Evolutionary conservation across 2,888 invertebrate genomes (phyloP), one percentile per base, ranked within the genome.

Genomic region (Elmis aenea): DNA sequence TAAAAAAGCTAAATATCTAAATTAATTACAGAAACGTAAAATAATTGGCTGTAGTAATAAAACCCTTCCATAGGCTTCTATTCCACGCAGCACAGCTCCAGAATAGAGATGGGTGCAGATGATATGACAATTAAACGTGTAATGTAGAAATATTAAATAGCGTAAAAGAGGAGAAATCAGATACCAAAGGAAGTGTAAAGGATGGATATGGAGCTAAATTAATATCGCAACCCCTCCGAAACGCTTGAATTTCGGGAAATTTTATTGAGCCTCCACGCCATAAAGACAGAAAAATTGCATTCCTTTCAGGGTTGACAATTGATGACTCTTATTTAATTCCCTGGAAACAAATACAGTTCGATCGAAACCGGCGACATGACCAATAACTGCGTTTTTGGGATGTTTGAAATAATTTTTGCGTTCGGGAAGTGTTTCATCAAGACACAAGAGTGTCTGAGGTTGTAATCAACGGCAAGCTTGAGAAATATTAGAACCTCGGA

Each of bases 21-120:
- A 42, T 50, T 50, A 54, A 55, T 55, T 55, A 55, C 47, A 51
- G 43, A 48, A 50, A 50, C 41, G 50, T 47, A 50, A 52, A 52
- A 50, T 52, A 52, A 53, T 53, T 47, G 48, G 46, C 42, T 43
- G 49, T 48, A 35, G 28, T 32, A 24, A 35, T 32, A 36, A 39
- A 40, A 36, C 34, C 35, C 32, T 20, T 36, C 31, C 40, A 23
- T 24, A 20, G 38, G 21, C 33, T 50, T 43, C 45, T 51, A 48
- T 45, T 46, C 48, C 48, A 50, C 45, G 41, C 38, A 38, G 38
- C 42, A 39, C 51, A 53, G 51, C 50, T 45, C 50, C 46, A 33
- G 43, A 48, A 48, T 42, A 35, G 51, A 46, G 47, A 48, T 47
- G 36, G 44, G 45, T 45, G 50, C 45, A 40, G 50, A 48, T 48